Evolutionary conservation across 2,797 vertebrate genomes (phyloP).

Genomic region (Xyrichtys novacula): DNA sequence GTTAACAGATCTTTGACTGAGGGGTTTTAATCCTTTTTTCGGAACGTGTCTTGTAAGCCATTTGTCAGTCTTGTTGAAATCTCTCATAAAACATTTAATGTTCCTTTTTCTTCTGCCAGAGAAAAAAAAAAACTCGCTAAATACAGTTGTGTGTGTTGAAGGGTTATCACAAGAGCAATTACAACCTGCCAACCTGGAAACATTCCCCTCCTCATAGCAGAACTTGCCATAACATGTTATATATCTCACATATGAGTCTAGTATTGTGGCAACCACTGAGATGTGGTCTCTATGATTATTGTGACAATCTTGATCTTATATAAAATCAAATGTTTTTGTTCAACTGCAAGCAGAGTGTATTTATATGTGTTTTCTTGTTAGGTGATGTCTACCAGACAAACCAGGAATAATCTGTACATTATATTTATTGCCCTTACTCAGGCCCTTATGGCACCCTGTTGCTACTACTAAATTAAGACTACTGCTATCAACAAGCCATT

Average conservation of each 20-base stretch:
- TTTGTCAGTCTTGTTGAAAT: background rate
- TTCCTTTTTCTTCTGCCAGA: constrained; percentile 3
- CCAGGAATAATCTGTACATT: too few relatives aligned
- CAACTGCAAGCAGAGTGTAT: background rate
- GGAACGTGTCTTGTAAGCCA: background rate
- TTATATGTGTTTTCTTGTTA: background rate
- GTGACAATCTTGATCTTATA: constrained; percentile 1
- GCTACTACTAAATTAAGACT: background rate
- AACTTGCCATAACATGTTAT: background rate
- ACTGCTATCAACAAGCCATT: background rate
- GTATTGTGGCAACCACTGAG: background rate
- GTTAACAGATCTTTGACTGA: background rate
- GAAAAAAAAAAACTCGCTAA: constrained; percentile 4
- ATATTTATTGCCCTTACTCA: too few relatives aligned
- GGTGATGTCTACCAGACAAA: background rate
- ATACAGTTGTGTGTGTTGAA: constrained; percentile 4
- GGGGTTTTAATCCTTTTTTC: background rate
- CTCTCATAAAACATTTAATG: background rate
- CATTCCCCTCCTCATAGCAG: constrained; percentile 1
- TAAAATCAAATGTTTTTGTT: constrained; percentile 11
- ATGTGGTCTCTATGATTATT: background rate
- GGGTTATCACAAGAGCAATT: background rate
- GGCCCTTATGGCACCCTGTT: background rate
- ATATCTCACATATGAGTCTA: background rate
- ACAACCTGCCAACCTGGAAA: background rate